Evolutionary conservation across 2,888 invertebrate species (phyloP).

Genomic region (Cephus spinipes): DNA sequence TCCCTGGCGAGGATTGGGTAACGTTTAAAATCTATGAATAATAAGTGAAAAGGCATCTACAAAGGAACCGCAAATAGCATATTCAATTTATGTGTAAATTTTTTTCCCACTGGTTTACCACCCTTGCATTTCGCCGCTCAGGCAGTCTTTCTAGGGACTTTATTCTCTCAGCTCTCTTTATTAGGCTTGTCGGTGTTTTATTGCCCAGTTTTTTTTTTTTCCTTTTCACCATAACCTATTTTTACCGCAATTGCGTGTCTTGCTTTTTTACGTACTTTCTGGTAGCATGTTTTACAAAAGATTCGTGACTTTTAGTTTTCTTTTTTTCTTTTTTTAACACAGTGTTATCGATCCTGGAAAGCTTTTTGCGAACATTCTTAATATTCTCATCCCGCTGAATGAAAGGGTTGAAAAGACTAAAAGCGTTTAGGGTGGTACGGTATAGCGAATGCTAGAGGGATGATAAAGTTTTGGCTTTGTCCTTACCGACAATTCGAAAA

Average conservation of each 20-base stretch:
- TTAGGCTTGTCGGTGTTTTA: background rate
- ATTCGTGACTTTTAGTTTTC: background rate
- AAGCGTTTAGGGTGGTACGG: background rate
- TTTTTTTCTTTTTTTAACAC: background rate
- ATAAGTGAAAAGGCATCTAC: conserved; percentile 6
- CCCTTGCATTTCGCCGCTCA: background rate
- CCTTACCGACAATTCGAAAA: background rate
- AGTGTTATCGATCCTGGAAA: background rate
- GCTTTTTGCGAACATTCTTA: background rate
- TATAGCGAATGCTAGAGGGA: background rate
- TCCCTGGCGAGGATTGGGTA: background rate
- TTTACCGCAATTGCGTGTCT: background rate
- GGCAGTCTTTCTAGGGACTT: background rate
- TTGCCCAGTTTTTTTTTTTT: background rate
- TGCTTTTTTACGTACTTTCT: background rate
- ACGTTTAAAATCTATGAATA: conserved; percentile 14
- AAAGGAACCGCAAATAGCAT: conserved; percentile 12
- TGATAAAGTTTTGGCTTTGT: background rate
- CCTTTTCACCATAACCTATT: background rate
- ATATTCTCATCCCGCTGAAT: background rate
- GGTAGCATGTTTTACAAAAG: background rate
- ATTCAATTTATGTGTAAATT: conserved; percentile 16
- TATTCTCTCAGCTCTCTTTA: background rate
- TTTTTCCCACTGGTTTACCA: conserved; percentile 4
- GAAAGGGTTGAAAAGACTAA: background rate